Evolutionary conservation across 2,113 vertebrate species (phyloP).

Genomic region (Camelus dromedarius): DNA sequence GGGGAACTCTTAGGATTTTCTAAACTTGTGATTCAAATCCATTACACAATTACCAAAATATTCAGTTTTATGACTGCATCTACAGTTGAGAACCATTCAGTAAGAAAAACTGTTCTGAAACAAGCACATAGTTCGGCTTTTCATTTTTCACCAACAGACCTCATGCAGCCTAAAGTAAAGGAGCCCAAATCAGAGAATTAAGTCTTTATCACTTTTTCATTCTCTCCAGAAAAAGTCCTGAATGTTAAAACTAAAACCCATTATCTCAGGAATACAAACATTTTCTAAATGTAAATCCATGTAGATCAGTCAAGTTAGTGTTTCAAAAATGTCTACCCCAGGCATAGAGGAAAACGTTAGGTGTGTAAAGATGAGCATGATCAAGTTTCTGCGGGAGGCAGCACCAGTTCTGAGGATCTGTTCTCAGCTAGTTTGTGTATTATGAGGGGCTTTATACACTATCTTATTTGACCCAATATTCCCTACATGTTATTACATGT

Average conservation of each 20-base stretch:
- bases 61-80: background rate
- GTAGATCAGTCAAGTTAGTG: background rate
- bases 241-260: slow-evolving; percentile 19
- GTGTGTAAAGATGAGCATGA: background rate
- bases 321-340: background rate
- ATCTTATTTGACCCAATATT: background rate
- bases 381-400: background rate
- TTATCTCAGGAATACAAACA: background rate
- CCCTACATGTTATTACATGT: background rate
- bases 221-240: background rate
- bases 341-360: background rate
- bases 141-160: slow-evolving; percentile 1
- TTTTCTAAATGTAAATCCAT: background rate
- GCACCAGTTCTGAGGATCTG: background rate
- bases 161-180: background rate
- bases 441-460: background rate
- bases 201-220: background rate
- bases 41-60: slow-evolving; percentile 53
- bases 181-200: background rate
- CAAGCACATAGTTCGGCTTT: background rate
- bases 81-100: background rate
- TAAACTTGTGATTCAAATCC: slow-evolving; percentile 58
- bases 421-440: background rate
- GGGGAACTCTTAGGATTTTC: background rate
- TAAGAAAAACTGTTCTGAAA: slow-evolving; percentile 44